Evolutionary conservation across 2,888 invertebrate genomes (phyloP).

Genomic region (Drosophila flavopinicola): DNA sequence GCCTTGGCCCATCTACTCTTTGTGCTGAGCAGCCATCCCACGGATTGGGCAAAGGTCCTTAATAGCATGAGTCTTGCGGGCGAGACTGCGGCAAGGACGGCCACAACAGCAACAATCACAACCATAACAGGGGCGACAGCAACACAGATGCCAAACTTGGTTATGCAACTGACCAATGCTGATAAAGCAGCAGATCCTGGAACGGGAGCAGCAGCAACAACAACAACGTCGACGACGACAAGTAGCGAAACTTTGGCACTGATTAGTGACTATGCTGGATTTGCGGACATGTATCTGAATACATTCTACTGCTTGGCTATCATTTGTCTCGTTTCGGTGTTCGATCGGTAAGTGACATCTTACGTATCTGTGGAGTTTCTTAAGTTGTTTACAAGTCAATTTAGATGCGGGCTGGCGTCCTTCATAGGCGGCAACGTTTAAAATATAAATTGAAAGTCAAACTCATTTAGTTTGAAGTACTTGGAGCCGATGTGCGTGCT

Average conservation of each 20-base stretch:
- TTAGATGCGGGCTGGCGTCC: constrained; percentile 29
- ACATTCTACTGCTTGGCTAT: constrained; percentile 86
- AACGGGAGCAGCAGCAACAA: constrained; percentile 21
- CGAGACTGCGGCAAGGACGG: constrained; percentile 67
- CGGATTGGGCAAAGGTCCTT: constrained; percentile 83
- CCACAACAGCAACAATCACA: constrained; percentile 28
- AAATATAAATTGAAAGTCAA: constrained; percentile 57
- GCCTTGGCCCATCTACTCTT: constrained; percentile 84
- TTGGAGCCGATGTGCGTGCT: constrained; percentile 39
- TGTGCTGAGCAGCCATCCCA: constrained; percentile 83
- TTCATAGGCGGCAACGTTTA: constrained; percentile 42
- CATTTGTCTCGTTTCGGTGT: constrained; percentile 86
- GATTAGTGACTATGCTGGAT: constrained; percentile 83
- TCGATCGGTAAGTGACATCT: constrained; percentile 85
- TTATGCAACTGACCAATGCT: constrained; percentile 61
- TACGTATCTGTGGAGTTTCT: constrained; percentile 16
- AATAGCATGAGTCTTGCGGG: constrained; percentile 78
- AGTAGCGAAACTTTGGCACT: constrained; percentile 55
- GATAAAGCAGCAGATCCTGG: constrained; percentile 64
- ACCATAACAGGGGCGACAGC: constrained; percentile 20
- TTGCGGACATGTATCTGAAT: constrained; percentile 84
- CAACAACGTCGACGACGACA: constrained; percentile 21
- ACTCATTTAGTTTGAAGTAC: constrained; percentile 46
- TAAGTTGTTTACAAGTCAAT: constrained; percentile 45
- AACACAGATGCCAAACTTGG: constrained; percentile 43